Conservation (phyloP, 1,140 invertebrate genomes). For the Copidosoma floridanum region DNA sequence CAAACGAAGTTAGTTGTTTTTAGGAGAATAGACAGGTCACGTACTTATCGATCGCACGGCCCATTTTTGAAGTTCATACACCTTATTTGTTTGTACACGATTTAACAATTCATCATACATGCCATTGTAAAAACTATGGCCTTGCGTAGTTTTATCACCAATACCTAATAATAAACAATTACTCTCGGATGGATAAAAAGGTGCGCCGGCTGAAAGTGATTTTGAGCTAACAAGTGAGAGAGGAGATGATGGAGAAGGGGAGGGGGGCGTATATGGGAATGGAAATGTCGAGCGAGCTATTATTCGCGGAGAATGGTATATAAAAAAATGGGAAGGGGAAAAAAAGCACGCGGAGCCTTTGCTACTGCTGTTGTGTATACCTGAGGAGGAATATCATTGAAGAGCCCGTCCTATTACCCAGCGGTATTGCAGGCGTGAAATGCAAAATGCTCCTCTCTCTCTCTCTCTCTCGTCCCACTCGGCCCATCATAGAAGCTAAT, state of each 20-base stretch:
- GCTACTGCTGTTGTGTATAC: background rate
- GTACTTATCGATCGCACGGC: too few relatives aligned
- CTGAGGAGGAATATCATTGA: constrained; percentile 22
- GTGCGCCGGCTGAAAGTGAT: background rate
- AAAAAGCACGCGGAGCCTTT: too few relatives aligned
- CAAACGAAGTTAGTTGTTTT: too few relatives aligned
- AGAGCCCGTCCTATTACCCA: constrained; percentile 16
- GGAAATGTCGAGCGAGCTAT: background rate
- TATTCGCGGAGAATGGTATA: constrained; percentile 16
- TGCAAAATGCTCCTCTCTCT: constrained; percentile 15
- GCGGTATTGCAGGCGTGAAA: constrained; percentile 23
- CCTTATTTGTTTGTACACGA: too few relatives aligned
- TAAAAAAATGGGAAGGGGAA: constrained; percentile 13
- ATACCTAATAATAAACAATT: too few relatives aligned
- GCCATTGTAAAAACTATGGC: too few relatives aligned
- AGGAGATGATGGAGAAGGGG: constrained; percentile 10
- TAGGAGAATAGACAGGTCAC: too few relatives aligned
- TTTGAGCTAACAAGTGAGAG: constrained; percentile 25
- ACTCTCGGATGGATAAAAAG: background rate
- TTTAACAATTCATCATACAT: too few relatives aligned
- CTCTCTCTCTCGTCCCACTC: background rate
- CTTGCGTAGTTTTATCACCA: too few relatives aligned
- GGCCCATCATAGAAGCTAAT: constrained; percentile 6
- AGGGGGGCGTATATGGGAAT: constrained; percentile 14
- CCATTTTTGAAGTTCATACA: too few relatives aligned